Base-by-base conservation (phyloP, 2,113 vertebrate species). In the Ovis aries region DNA sequence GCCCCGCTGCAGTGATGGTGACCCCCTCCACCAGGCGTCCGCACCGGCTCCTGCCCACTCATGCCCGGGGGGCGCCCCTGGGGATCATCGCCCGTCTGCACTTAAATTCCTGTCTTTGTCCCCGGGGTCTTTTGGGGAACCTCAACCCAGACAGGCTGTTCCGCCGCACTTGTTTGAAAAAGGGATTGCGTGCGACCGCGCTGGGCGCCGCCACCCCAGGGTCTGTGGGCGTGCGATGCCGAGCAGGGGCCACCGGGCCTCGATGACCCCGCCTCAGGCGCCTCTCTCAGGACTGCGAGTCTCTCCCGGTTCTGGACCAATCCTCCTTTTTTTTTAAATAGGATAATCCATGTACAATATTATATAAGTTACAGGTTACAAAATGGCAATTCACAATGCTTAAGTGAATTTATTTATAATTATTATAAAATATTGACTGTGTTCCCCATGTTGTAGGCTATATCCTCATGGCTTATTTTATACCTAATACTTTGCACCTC, bases 181-280 rank as follows among this genome's bases (percentile, higher is more conserved):
- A 7, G 45, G 19, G 45, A 0, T 0, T 33, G 14, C 7, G 13
- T 10, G 12, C 4, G 3, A 4, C 0, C 3, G 17, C 7, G 1
- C 16, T 52, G 45, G 52, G 40, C 71, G 17, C 2, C 57, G 6
- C n/a, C 1, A 0, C n/a, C 21, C 36, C 9, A 1, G 17, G 25
- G 14, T 60, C 80, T 15, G 23, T 31, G n/a, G 17, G 64, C 9
- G 0, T 1, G 64, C 4, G 3, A 36, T 3, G 64, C n/a, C 2
- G 2, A 6, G 64, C n/a, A 11, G 64, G 5, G n/a, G 12, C 64
- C 64, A 0, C 64, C 17, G 2, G n/a, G 64, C 64, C 64, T 67
- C 1, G 2, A 17, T 62, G 1, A 3, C 5, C 29, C 59, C 9
- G 59, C n/a, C 7, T 12, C 23, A 0, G 1, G 14, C 16, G 55